phyloP scores from a whole-genome alignment of 2,797 vertebrate genomes.

The Hoplostethus mediterraneus region DNA sequence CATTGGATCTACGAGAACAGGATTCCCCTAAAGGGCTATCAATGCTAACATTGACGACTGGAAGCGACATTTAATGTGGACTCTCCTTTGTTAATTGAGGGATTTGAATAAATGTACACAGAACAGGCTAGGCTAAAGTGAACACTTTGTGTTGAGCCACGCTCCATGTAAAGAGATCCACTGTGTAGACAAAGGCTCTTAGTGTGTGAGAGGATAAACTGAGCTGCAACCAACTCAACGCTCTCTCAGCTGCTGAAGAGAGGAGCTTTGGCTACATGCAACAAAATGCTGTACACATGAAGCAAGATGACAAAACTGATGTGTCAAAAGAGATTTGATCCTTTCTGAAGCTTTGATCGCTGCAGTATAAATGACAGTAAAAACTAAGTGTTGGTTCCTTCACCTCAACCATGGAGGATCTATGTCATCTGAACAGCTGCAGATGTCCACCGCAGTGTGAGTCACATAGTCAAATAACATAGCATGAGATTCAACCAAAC shows the following conservation, averaged over 20 bases:
- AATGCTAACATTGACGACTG: conserved; percentile 37
- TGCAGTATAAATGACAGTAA: background rate
- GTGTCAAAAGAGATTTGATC: background rate
- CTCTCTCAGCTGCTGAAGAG: background rate
- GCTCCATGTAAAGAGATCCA: conserved; percentile 27
- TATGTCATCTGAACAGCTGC: background rate
- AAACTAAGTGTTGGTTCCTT: no score
- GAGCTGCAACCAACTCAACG: background rate
- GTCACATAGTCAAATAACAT: no score
- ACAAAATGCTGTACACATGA: background rate
- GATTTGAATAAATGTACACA: conserved; percentile 12
- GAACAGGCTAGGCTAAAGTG: conserved; percentile 12
- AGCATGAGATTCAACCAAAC: no score
- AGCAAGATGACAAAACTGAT: background rate
- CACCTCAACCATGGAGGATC: background rate
- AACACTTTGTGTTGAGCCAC: conserved; percentile 19
- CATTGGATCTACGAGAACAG: conserved; percentile 7
- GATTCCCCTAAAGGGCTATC: conserved; percentile 7
- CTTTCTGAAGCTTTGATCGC: background rate
- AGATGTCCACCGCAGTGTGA: background rate
- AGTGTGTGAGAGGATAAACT: conserved; percentile 21
- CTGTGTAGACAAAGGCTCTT: conserved; percentile 32
- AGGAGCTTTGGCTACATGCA: background rate
- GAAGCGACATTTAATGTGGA: conserved; percentile 33
- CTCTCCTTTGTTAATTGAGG: conserved; percentile 37